Base-by-base conservation (phyloP, 1,140 invertebrate genomes). In the Drosophila kohkoa region DNA sequence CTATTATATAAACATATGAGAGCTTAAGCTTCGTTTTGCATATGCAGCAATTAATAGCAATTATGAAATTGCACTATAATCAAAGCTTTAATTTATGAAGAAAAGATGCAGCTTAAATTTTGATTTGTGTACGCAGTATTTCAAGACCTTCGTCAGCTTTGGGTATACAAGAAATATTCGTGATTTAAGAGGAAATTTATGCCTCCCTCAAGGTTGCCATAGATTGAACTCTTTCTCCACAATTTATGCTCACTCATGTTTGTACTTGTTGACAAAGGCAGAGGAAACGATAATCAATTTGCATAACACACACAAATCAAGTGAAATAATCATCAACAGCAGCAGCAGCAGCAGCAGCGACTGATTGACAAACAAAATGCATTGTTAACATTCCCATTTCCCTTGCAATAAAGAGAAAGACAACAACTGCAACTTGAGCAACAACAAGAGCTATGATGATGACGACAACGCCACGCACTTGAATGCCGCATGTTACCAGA, bases 311-410 rank as follows among this genome's bases (percentile, higher is more conserved):
- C 41, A 62, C 67, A 82, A 82, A 88, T 80, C 83, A 80, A 89
- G 80, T 83, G 69, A 87, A 85, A 81, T 73, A 89, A 80, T 82
- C 77, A n/a, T n/a, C n/a, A n/a, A n/a, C n/a, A 87, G 77, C 41
- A 49, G 46, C 45, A 57, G 10, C 62, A 38, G 52, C 62, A n/a
- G 41, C 58, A 38, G 57, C 81, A 83, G 68, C 76, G 41, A 87
- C 67, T 67, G 67, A 76, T 86, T 82, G 81, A 87, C 75, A 79
- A 76, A 77, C 73, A 82, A 88, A 88, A 81, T 68, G 74, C 68
- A 76, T 79, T 89, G 81, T 81, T 89, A 78, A 81, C 77, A 88
- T 77, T 72, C 75, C 77, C 72, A 73, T 72, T 67, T 51, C 20
- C 62, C 48, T 32, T 55, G 16, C 35, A 16, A 20, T 45, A 66